Conservation (phyloP, 2,888 invertebrate genomes). For the Dynastes maya region DNA sequence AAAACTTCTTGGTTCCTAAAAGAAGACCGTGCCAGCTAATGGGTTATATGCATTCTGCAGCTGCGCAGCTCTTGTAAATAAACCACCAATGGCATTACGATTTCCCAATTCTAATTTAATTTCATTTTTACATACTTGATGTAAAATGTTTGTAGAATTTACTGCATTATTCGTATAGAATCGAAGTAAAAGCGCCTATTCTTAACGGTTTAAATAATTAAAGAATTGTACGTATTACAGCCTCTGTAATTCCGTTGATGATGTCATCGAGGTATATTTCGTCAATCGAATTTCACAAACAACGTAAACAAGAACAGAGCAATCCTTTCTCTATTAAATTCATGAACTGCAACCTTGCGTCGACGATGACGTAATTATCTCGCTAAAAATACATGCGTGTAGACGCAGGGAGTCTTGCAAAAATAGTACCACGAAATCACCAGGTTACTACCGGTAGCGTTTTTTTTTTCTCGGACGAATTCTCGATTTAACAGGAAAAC, state of each 20-base stretch:
- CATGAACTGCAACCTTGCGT: constrained; percentile 37
- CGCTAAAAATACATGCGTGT: constrained; percentile 38
- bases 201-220: background rate
- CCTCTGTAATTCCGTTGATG: background rate
- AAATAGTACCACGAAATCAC: constrained; percentile 30
- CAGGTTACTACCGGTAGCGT: background rate
- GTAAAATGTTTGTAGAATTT: no score
- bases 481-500: constrained; percentile 19
- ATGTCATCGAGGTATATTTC: background rate
- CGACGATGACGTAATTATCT: constrained; percentile 32
- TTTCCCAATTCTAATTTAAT: no score
- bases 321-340: constrained; percentile 3
- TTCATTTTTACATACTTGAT: no score
- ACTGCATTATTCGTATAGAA: no score
- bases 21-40: no score
- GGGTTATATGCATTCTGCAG: no score
- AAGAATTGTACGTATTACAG: background rate
- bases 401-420: constrained; percentile 13
- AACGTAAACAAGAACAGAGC: background rate
- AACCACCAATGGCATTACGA: no score
- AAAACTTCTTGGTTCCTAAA: no score
- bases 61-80: no score
- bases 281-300: background rate
- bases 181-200: no score
- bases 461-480: constrained; percentile 25